Percentiles rank a stretch among this genome's conserved stretches.
phyloP scores from a whole-genome alignment of 2,797 vertebrate genomes.

The Triplophysa yarkandensis region DNA sequence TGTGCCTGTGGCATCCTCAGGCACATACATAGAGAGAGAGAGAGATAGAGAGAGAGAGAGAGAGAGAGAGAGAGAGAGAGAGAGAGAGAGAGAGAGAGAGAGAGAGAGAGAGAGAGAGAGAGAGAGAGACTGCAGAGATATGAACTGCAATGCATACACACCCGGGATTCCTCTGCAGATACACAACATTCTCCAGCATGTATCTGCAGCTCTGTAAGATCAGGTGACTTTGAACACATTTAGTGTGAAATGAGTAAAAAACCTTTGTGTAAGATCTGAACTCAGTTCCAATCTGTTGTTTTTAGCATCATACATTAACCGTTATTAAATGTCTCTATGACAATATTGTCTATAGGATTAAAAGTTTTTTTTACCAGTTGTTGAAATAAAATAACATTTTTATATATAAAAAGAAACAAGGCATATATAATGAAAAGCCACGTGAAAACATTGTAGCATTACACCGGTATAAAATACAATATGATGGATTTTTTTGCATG shows the following conservation, averaged over 20 bases:
- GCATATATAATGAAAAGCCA: too few species aligned
- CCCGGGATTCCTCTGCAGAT: constrained; percentile 10
- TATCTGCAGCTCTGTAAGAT: background rate
- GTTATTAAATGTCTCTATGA: background rate
- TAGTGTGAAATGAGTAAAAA: background rate
- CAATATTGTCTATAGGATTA: too few species aligned
- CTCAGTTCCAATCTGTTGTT: background rate
- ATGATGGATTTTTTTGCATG: too few species aligned
- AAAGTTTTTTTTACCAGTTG: too few species aligned
- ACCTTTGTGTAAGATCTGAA: background rate
- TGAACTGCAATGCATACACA: constrained; percentile 27
- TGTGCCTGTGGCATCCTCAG: background rate
- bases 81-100: background rate
- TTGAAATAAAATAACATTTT: too few species aligned
- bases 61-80: background rate
- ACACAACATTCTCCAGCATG: constrained; percentile 1
- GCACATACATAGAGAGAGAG: constrained; percentile 13
- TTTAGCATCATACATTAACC: too few species aligned
- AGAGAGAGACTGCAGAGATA: background rate
- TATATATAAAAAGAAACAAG: too few species aligned
- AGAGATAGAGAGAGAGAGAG: background rate
- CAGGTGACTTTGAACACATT: background rate
- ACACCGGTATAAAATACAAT: too few species aligned
- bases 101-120: background rate
- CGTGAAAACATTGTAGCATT: too few species aligned